Percentiles rank a stretch among this genome's conserved stretches.
Evolutionary conservation across 2,797 vertebrate species (phyloP).

Genomic region (Sebastes vulpes): DNA sequence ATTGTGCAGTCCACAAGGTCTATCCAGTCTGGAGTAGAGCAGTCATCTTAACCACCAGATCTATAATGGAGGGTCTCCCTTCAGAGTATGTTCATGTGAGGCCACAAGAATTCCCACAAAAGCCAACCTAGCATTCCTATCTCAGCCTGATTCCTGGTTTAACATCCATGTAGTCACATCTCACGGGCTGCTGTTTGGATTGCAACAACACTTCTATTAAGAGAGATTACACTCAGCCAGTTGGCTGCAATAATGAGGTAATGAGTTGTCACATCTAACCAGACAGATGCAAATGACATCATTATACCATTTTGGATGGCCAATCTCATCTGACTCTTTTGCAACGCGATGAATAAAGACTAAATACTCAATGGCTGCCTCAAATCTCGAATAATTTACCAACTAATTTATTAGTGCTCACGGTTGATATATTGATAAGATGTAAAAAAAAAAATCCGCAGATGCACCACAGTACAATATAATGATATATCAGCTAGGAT

Average conservation of each 20-base stretch:
- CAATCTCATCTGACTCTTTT: slow-evolving; percentile 12
- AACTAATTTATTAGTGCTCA: not conserved
- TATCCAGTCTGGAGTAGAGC: slow-evolving; percentile 28
- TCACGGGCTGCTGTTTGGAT: slow-evolving; percentile 61
- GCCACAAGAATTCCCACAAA: slow-evolving; percentile 61
- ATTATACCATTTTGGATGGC: slow-evolving; percentile 20
- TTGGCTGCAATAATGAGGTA: slow-evolving; percentile 40
- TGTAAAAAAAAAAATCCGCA: not conserved
- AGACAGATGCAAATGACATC: slow-evolving; percentile 54
- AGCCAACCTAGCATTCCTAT: slow-evolving; percentile 47
- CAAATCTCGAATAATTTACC: slow-evolving; percentile 2
- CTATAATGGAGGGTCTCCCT: slow-evolving; percentile 36
- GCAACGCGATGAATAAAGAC: not conserved
- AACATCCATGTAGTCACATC: slow-evolving; percentile 52
- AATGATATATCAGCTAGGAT: too few species aligned
- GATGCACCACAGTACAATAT: not conserved
- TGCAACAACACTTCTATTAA: slow-evolving; percentile 17
- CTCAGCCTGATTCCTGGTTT: slow-evolving; percentile 50
- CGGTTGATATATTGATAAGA: not conserved
- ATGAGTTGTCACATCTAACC: slow-evolving; percentile 42
- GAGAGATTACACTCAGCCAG: slow-evolving; percentile 11
- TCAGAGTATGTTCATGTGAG: slow-evolving; percentile 35
- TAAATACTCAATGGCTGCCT: not conserved
- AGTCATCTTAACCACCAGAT: slow-evolving; percentile 58
- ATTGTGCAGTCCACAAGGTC: not conserved